Evolutionary conservation across 2,113 vertebrate species (phyloP).

Genomic region (Machaerirhynchus nigripectus): DNA sequence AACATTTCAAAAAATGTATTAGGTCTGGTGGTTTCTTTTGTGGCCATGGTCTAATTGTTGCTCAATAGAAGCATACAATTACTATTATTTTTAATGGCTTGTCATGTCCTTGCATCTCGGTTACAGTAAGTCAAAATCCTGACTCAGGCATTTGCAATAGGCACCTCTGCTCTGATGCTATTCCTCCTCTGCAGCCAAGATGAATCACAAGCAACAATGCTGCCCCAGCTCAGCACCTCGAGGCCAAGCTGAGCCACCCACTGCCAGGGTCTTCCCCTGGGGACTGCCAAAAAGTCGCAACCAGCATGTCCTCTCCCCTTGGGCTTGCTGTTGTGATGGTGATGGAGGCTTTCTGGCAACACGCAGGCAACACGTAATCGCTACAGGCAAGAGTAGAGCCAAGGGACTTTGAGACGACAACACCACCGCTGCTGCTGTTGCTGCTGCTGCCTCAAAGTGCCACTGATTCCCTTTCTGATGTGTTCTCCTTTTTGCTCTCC

Average conservation of each 20-base stretch:
- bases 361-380: fast-evolving
- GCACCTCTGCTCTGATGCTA: neutral
- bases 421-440: fast-evolving
- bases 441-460: neutral
- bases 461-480: neutral
- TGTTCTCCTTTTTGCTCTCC: neutral
- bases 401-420: neutral
- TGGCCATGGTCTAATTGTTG: neutral
- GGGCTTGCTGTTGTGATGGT: neutral
- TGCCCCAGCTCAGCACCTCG: fast-evolving
- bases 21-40: neutral
- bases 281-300: neutral
- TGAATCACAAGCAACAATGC: neutral
- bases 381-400: neutral
- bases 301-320: fast-evolving
- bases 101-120: neutral
- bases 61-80: neutral
- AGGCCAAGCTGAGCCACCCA: neutral
- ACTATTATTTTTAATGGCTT: neutral
- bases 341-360: neutral
- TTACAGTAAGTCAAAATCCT: neutral
- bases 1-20: neutral
- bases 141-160: neutral
- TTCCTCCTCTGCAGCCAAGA: neutral
- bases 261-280: neutral